Evolutionary conservation across 2,888 invertebrate genomes (phyloP).

Genomic region (Rhingia rostrata): DNA sequence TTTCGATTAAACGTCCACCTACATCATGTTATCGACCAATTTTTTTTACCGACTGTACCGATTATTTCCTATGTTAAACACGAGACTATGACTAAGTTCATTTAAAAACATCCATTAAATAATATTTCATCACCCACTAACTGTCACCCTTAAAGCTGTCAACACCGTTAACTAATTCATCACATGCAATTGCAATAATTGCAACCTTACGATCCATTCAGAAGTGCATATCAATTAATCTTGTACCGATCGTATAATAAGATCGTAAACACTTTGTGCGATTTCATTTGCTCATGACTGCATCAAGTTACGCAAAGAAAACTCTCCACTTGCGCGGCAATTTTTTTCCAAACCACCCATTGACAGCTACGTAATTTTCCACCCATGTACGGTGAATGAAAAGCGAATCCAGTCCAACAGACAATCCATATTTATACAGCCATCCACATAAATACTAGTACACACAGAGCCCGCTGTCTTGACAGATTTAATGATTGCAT

Average conservation of each 20-base stretch:
- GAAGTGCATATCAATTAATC: constrained; percentile 5
- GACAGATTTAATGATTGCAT: constrained; percentile 32
- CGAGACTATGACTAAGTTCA: neutral
- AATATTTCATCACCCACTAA: neutral
- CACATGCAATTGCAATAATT: constrained; percentile 1
- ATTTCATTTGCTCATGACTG: constrained; percentile 5
- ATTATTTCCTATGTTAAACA: too few species aligned
- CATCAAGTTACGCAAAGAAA: constrained; percentile 43
- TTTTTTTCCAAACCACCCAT: constrained; percentile 28
- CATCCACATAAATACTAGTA: constrained; percentile 1
- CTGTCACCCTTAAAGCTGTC: neutral
- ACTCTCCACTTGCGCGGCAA: constrained; percentile 6
- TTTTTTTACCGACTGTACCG: too few species aligned
- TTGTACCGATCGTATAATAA: constrained; percentile 5
- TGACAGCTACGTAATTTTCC: constrained; percentile 69
- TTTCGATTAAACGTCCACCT: too few species aligned
- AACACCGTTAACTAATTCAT: neutral
- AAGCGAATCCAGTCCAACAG: constrained; percentile 50
- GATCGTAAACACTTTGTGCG: constrained; percentile 21
- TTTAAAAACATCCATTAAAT: neutral
- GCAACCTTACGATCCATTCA: constrained; percentile 2
- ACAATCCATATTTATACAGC: constrained; percentile 20
- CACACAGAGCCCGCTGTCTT: constrained; percentile 1
- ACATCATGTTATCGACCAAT: too few species aligned
- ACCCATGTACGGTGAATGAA: constrained; percentile 58